Evolutionary conservation across 2,113 vertebrate species (phyloP).

Genomic region (Ptyas mucosa): DNA sequence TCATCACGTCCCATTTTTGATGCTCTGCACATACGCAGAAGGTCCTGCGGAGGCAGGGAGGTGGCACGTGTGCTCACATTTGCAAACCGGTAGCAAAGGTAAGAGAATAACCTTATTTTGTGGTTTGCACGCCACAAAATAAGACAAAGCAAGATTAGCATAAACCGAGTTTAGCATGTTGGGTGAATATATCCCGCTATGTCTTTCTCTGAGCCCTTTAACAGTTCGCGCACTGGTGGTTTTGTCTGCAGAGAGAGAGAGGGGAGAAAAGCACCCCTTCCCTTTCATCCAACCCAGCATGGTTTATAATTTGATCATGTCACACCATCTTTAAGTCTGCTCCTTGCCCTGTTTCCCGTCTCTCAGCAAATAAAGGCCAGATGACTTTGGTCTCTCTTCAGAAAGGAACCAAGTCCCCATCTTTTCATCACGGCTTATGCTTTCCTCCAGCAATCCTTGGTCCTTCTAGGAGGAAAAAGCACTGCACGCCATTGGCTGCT

Average conservation of each 20-base stretch:
- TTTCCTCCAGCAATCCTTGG: background rate
- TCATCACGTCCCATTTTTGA: too few species aligned
- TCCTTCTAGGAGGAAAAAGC: background rate
- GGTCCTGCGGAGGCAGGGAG: too few species aligned
- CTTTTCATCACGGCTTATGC: background rate
- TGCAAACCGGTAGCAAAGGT: too few species aligned
- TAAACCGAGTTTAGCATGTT: background rate
- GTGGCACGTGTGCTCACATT: too few species aligned
- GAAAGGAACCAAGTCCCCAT: background rate
- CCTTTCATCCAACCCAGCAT: background rate
- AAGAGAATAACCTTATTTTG: too few species aligned
- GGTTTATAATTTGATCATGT: background rate
- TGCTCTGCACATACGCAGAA: too few species aligned
- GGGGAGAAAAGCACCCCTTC: too few species aligned
- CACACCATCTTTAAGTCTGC: background rate
- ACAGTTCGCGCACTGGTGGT: background rate
- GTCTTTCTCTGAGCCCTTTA: background rate
- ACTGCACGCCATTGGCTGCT: background rate
- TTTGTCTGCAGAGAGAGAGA: background rate
- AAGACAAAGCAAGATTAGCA: background rate
- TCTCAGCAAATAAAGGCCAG: background rate
- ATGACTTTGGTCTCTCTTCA: background rate
- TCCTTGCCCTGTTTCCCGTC: background rate
- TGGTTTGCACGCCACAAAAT: background rate
- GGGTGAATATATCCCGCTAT: background rate